Evolutionary conservation across 2,113 vertebrate genomes (phyloP).

Genomic region (Nothoprocta pentlandii): DNA sequence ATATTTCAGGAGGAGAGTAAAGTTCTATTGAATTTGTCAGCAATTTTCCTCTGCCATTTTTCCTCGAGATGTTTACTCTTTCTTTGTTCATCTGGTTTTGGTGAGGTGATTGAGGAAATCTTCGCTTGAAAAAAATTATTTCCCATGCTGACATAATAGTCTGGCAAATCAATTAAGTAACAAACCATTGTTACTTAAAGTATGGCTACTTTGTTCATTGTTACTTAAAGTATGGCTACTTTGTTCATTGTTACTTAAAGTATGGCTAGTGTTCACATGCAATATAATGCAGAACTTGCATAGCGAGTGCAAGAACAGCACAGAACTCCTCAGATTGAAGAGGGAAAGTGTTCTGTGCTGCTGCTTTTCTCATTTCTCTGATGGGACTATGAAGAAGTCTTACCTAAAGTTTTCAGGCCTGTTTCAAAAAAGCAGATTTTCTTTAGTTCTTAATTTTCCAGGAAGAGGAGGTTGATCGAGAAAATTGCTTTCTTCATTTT

Average conservation of each 20-base stretch:
- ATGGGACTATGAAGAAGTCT: neutral
- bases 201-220: neutral
- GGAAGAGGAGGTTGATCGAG: neutral
- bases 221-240: neutral
- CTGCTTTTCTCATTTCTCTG: neutral
- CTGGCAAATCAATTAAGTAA: no score
- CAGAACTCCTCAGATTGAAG: neutral
- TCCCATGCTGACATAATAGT: neutral
- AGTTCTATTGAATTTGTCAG: neutral
- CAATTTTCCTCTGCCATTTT: neutral
- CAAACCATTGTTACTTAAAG: neutral
- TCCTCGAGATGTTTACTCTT: neutral
- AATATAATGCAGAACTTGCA: neutral
- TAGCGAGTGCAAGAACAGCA: neutral
- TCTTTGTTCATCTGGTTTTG: neutral
- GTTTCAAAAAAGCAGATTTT: neutral
- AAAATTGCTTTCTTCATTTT: neutral
- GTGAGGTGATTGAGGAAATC: neutral
- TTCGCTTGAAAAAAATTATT: neutral
- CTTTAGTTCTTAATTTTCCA: neutral
- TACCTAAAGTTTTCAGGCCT: neutral
- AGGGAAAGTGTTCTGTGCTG: neutral
- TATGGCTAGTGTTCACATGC: neutral
- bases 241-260: neutral
- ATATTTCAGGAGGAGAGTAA: neutral